Evolutionary conservation across 1,140 invertebrate species (phyloP).

Genomic region (Meloidogyne chitwoodi): DNA sequence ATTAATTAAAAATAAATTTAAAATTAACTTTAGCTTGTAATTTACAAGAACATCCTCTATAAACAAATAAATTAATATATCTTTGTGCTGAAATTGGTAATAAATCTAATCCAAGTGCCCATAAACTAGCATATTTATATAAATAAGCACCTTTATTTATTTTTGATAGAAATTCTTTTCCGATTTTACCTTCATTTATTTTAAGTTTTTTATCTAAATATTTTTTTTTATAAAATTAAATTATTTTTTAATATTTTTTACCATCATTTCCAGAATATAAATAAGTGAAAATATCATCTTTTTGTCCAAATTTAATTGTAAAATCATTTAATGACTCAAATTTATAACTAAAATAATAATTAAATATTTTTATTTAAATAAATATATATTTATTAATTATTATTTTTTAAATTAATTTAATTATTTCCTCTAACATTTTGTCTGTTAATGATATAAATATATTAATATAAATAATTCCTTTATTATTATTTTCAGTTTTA

Average conservation of each 20-base stretch:
- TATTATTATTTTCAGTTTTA: background rate
- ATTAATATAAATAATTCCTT: background rate
- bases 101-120: slow-evolving; percentile 6
- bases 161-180: background rate
- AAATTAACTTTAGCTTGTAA: slow-evolving; percentile 2
- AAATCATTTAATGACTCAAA: background rate
- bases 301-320: background rate
- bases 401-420: background rate
- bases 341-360: background rate
- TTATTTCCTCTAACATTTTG: background rate
- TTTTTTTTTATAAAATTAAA: background rate
- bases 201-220: background rate
- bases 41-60: background rate
- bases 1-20: background rate
- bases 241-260: background rate
- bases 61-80: background rate
- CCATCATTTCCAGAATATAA: background rate
- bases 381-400: no score
- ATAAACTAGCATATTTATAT: background rate
- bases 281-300: background rate
- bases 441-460: background rate
- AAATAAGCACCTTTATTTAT: background rate
- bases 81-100: background rate
- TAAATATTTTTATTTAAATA: no score
- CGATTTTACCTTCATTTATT: background rate